Conservation (phyloP, 2,113 vertebrate species). For the Cyphomyrus plagiostoma region DNA sequence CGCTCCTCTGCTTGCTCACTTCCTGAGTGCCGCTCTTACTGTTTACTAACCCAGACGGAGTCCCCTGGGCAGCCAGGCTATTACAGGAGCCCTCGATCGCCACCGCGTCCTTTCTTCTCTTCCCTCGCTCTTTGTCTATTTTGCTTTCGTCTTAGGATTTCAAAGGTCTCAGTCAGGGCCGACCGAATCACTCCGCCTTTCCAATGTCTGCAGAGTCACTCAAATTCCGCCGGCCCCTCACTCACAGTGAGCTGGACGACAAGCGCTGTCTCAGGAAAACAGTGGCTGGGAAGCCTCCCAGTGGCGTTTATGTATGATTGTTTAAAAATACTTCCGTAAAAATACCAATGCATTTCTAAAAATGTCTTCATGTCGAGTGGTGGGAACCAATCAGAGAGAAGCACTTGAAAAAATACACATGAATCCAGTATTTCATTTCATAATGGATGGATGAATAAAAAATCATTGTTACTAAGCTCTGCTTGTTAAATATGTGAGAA, state of each 20-base stretch:
- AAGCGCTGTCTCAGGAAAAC: background rate
- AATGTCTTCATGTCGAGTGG: background rate
- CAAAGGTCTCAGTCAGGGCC: background rate
- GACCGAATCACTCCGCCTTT: background rate
- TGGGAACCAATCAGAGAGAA: background rate
- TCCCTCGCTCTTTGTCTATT: background rate
- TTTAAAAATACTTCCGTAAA: background rate
- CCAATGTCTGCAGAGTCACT: background rate
- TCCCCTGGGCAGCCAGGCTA: conserved; percentile 44
- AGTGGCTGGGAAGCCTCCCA: background rate
- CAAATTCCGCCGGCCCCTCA: background rate
- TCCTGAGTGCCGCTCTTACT: conserved; percentile 40
- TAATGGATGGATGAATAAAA: background rate
- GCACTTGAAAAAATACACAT: background rate
- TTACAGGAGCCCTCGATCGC: conserved; percentile 42
- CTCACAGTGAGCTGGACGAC: background rate
- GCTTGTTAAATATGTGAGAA: background rate
- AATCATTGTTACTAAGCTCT: background rate
- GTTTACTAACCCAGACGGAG: conserved; percentile 54
- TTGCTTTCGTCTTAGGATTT: background rate
- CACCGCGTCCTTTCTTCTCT: background rate
- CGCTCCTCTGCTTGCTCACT: conserved; percentile 32
- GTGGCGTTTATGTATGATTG: background rate
- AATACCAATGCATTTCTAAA: background rate
- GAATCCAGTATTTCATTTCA: background rate